These are phyloP conservation scores for Lethrus apterus DNA, from an alignment of 1,140 invertebrate genomes.

Conservation along the genomic window DNA sequence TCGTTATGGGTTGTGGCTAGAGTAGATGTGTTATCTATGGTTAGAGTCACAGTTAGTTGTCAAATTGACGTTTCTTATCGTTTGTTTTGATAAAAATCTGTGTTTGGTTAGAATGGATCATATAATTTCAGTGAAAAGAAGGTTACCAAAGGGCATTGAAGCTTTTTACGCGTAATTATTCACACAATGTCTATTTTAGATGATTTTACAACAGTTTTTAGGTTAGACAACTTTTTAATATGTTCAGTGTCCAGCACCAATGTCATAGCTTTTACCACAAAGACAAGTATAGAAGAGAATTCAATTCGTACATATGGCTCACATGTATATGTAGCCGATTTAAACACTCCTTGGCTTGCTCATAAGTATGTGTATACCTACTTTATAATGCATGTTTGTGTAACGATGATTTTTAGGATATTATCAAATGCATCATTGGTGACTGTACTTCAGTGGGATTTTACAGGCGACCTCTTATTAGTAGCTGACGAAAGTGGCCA, in stretches of 20 bases:
- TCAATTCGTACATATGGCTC: slow-evolving; percentile 62
- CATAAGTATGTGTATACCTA: slow-evolving; percentile 52
- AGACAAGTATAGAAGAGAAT: slow-evolving; percentile 58
- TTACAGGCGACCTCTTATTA: slow-evolving; percentile 68
- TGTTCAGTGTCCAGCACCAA: slow-evolving; percentile 71
- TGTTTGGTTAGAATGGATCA: slow-evolving; percentile 35
- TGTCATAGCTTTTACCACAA: slow-evolving; percentile 72
- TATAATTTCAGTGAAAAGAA: slow-evolving; percentile 33
- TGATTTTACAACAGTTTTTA: slow-evolving; percentile 19
- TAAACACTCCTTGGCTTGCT: slow-evolving; percentile 77
- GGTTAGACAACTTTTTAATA: slow-evolving; percentile 38
- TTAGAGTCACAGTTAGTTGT: no score
- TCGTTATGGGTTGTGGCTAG: no score
- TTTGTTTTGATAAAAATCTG: no score
- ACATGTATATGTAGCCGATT: slow-evolving; percentile 79
- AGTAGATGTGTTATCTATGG: no score
- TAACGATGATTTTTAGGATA: slow-evolving; percentile 41
- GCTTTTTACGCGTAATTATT: slow-evolving; percentile 29
- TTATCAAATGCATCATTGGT: slow-evolving; percentile 53
- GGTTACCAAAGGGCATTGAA: slow-evolving; percentile 26
- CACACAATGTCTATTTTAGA: not conserved
- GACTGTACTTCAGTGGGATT: slow-evolving; percentile 78
- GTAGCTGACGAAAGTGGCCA: slow-evolving; percentile 67
- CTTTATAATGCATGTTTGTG: not conserved
- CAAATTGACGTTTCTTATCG: no score